These are phyloP conservation scores for Xylota segnis DNA, from an alignment of 2,888 invertebrate species.

Conservation along the genomic window DNA sequence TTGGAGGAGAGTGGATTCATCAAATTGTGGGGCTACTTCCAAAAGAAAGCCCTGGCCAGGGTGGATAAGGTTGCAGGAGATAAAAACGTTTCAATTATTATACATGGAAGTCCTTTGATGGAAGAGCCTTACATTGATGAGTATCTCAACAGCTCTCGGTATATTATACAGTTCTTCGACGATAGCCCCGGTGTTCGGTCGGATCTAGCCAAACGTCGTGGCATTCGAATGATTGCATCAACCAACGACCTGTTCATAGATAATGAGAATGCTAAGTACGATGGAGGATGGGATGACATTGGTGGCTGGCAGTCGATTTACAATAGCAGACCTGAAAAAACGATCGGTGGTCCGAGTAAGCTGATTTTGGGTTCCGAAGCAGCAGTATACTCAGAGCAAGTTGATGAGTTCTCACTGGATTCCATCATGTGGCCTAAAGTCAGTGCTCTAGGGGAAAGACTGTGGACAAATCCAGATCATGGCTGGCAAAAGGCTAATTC, in stretches of 20 bases:
- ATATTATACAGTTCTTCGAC: conserved; percentile 88
- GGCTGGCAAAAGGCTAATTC: conserved; percentile 90
- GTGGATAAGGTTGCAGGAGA: conserved; percentile 78
- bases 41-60: conserved; percentile 81
- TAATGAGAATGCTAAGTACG: conserved; percentile 93
- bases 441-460: conserved; percentile 92
- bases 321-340: conserved; percentile 88
- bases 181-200: too few relatives aligned
- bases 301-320: conserved; percentile 95
- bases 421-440: conserved; percentile 93
- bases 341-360: conserved; percentile 86
- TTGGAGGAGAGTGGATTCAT: conserved; percentile 86
- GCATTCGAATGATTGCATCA: conserved; percentile 92
- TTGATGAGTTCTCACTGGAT: conserved; percentile 89
- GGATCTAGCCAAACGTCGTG: conserved; percentile 84
- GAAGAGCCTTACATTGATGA: conserved; percentile 87
- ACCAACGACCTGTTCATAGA: conserved; percentile 95
- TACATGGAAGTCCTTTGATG: conserved; percentile 92
- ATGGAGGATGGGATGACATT: conserved; percentile 92
- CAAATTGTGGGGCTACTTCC: conserved; percentile 89
- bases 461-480: conserved; percentile 90
- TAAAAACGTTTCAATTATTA: conserved; percentile 87
- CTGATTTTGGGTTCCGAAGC: conserved; percentile 90
- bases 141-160: conserved; percentile 88
- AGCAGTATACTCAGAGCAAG: conserved; percentile 94